Base-by-base conservation (phyloP, 2,113 vertebrate species). In the Grantiella picta region DNA sequence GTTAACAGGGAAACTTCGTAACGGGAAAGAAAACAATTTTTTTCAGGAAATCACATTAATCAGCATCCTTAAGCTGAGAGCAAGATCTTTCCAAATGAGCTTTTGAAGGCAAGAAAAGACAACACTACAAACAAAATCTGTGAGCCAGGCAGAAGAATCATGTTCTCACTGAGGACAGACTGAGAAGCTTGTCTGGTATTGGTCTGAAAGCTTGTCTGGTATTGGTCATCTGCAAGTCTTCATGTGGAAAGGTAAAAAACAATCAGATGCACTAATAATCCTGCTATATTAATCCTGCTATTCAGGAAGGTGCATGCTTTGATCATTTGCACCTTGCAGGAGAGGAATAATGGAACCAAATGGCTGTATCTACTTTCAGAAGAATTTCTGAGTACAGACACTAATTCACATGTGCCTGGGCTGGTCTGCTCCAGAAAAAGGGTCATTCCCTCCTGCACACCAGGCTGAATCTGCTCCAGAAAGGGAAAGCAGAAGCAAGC, bases 61-160 rank as follows among this genome's bases (percentile, higher is more conserved):
- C 53, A 84, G 28, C 35, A 70, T 19, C 29, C 60, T 87, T 57
- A 50, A 60, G 7, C 10, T 52, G 23, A 42, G 7, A 11, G 5
- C 12, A 92, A 33, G 20, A 11, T 16, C 11, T 22, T 94, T 75
- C 60, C 31, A 40, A 72, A 29, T 11, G 64, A 24, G 31, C 17
- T 29, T 33, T 61, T 10, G 5, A 24, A 71, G 18, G 13, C 31
- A 52, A 90, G 36, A 72, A 82, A 75, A 47, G 18, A 64, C 40
- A 63, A 54, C 70, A 97, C 97, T 97, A 99, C 99, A 45, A 78
- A 60, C 22, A 78, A 45, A 33, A 86, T n/a, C 11, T 18, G 21
- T 3, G 54, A 59, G 29, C 38, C 42, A 50, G 38, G 75, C 70
- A 66, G 71, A 52, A 91, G 40, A 60, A 44, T 49, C 15, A 15